Percentiles rank a stretch among this genome's conserved stretches.
Evolutionary conservation across 2,797 vertebrate genomes (phyloP).

Genomic region (Capromys pilorides): DNA sequence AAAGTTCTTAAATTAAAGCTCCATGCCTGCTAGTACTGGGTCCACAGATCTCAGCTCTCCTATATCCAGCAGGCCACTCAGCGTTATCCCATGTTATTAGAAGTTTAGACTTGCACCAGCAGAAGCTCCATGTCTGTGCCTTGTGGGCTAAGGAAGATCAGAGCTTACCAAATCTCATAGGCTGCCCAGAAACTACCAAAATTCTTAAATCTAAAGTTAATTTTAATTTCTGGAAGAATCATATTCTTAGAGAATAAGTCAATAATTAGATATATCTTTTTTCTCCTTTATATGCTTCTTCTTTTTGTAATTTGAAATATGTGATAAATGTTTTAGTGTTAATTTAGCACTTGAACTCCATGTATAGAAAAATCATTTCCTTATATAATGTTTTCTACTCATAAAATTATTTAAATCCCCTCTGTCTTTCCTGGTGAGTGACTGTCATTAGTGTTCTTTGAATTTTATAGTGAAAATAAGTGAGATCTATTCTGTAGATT

Average conservation of each 20-base stretch:
- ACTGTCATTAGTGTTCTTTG: slow-evolving; percentile 9
- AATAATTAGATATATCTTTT: slow-evolving; percentile 30
- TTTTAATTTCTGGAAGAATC: slow-evolving; percentile 47
- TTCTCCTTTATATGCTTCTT: not conserved
- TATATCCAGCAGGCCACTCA: too few relatives aligned
- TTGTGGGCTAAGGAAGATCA: too few relatives aligned
- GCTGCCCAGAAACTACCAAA: too few relatives aligned
- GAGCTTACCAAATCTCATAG: too few relatives aligned
- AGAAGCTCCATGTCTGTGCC: too few relatives aligned
- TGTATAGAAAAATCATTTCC: not conserved
- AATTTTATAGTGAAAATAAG: slow-evolving; percentile 27
- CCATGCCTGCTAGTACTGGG: too few relatives aligned
- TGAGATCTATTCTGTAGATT: not conserved
- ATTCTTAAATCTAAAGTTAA: not conserved
- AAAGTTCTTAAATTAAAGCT: too few relatives aligned
- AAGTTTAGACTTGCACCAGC: too few relatives aligned
- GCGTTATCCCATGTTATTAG: too few relatives aligned
- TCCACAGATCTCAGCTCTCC: too few relatives aligned
- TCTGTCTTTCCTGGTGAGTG: slow-evolving; percentile 50
- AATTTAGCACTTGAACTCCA: slow-evolving; percentile 16
- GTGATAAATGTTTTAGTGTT: slow-evolving; percentile 29
- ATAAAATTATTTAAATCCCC: slow-evolving; percentile 12
- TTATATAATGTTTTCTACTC: slow-evolving; percentile 8
- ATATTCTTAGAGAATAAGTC: slow-evolving; percentile 35
- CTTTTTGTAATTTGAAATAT: slow-evolving; percentile 23